Evolutionary conservation across 2,113 vertebrate species (phyloP), one percentile per base, ranked within the genome.

Genomic region (Lepus europaeus): DNA sequence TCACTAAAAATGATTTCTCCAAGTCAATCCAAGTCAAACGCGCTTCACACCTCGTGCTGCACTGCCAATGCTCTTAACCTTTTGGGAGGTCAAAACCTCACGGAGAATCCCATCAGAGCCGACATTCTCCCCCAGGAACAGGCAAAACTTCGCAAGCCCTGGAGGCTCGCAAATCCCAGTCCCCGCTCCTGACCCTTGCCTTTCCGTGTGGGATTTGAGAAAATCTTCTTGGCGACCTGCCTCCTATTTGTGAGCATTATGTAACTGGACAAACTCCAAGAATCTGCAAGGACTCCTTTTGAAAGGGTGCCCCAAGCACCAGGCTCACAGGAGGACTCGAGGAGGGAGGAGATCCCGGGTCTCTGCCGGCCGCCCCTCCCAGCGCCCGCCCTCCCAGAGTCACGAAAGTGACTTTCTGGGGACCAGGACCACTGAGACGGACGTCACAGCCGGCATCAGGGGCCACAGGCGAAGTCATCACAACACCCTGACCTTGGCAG

Each of bases 401-500:
- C 90, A 97, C 97, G 95, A 93, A 96, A 96, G 97, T 97, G 98
- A 98, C 98, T 98, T 97, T 97, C 96, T 80, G 79, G 31, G 36
- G 95, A 98, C 98, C 45, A 7, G 45, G 45, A 45, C 45, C 45
- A 8, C 45, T 45, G 45, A 45, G 45, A 45, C 6, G 1, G 45
- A 45, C 45, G 6, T 45, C 45, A 45, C 45, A 45, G 6, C 94
- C 98, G 97, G 98, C 98, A 97, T 97, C 97, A 89, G 93, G 97
- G 96, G 97, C 98, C 98, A 98, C 87, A 94, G 97, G 97, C 97
- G 93, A 45, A 97, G 95, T 96, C 97, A 97, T 98, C 97, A 94
- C 97, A 97, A 98, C 97, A 98, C 97, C 97, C 98, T 98, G 98
- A 98, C 98, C 98, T 98, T 98, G 97, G 98, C 97, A 97, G 97